These are phyloP conservation scores for Eupsittula cactorum DNA, from an alignment of 2,113 vertebrate genomes.

Conservation along the genomic window DNA sequence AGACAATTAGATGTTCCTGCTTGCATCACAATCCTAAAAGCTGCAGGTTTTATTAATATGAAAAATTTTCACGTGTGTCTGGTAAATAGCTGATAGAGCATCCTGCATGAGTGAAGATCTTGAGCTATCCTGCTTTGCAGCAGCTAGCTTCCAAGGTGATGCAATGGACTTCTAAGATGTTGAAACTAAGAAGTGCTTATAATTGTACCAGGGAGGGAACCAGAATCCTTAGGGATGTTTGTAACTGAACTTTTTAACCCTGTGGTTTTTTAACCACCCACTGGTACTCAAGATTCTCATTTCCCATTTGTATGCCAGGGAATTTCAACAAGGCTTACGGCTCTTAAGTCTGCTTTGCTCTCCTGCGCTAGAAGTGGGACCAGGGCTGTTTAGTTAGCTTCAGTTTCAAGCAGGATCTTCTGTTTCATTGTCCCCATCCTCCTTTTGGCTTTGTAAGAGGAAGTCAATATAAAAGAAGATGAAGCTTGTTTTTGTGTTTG, in stretches of 20 bases:
- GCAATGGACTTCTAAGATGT: not conserved
- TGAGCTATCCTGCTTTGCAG: not conserved
- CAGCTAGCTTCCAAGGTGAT: not conserved
- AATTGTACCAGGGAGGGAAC: not conserved
- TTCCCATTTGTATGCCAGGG: not conserved
- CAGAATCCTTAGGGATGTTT: not conserved
- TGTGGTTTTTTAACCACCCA: not conserved
- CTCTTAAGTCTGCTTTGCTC: not conserved
- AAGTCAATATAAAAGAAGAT: not conserved
- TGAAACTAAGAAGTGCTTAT: not conserved
- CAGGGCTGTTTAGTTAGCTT: not conserved
- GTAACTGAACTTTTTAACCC: not conserved
- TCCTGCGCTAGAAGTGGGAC: not conserved
- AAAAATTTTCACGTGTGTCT: not conserved
- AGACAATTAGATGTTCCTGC: not conserved
- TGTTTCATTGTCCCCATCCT: not conserved
- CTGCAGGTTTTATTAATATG: not conserved
- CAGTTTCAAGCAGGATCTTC: not conserved
- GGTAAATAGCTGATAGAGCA: not conserved
- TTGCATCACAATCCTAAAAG: not conserved
- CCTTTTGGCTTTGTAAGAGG: not conserved
- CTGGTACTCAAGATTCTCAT: not conserved
- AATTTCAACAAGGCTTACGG: not conserved
- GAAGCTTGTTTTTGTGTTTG: not conserved
- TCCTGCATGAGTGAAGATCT: not conserved